These are phyloP conservation scores for Muntiacus muntjak DNA, from an alignment of 2,113 vertebrate genomes.

Conservation along the genomic window DNA sequence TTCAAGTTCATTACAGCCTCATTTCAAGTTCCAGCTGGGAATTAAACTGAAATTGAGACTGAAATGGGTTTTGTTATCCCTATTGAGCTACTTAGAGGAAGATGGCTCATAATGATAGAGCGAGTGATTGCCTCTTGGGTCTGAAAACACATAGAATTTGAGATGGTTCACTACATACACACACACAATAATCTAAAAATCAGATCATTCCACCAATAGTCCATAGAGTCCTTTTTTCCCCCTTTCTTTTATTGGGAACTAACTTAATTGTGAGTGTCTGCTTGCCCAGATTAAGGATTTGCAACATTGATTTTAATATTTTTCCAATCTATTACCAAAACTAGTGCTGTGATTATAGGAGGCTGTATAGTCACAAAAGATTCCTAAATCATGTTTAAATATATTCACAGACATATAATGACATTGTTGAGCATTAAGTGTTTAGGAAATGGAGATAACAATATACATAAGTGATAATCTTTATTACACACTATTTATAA, in stretches of 20 bases:
- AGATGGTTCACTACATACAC: neutral
- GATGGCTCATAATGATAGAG: neutral
- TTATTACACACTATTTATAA: neutral
- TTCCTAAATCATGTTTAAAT: neutral
- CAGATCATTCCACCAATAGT: neutral
- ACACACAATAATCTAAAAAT: neutral
- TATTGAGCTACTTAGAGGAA: conserved; percentile 9
- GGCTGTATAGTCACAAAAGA: neutral
- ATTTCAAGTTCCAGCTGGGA: conserved; percentile 66
- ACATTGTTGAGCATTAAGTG: neutral
- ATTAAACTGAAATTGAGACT: conserved; percentile 71
- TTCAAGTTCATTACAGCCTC: conserved; percentile 72
- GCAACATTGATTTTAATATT: neutral
- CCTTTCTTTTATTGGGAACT: neutral
- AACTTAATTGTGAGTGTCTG: neutral
- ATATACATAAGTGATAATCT: neutral
- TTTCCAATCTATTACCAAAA: conserved; percentile 8
- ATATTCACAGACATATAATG: neutral
- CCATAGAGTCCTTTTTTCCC: neutral
- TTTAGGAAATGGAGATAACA: neutral
- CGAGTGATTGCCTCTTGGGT: conserved; percentile 50
- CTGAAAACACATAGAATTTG: conserved; percentile 15
- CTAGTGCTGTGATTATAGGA: neutral
- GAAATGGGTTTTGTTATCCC: conserved; percentile 70
- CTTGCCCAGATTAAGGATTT: neutral